These are phyloP conservation scores for Xerus rutilus DNA, from an alignment of 2,797 vertebrate genomes.

Conservation along the genomic window DNA sequence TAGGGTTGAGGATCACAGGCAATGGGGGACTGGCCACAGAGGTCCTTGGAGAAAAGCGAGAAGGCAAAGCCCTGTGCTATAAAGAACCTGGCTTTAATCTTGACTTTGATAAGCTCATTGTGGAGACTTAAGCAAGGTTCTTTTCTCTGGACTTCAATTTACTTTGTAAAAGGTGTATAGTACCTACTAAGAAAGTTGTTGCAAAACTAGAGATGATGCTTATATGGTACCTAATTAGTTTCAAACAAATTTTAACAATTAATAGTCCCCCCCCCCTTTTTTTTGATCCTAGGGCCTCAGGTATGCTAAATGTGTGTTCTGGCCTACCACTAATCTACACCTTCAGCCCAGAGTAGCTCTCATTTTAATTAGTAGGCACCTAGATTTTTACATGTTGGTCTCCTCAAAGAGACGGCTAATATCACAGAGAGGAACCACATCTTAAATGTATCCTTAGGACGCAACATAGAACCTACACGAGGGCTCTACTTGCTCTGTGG, in stretches of 20 bases:
- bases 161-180: conserved; percentile 1
- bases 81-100: not conserved
- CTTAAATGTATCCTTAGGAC: not conserved
- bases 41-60: not conserved
- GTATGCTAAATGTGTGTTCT: not conserved
- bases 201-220: conserved; percentile 7
- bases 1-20: not conserved
- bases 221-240: not conserved
- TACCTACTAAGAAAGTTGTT: conserved; percentile 27
- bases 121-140: not conserved
- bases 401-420: not conserved
- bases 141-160: not conserved
- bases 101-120: not conserved
- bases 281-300: not conserved
- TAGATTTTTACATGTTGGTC: not conserved
- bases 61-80: not conserved
- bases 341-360: not conserved
- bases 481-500: not conserved
- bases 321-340: not conserved
- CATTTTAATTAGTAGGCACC: conserved; percentile 16
- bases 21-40: not conserved
- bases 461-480: not conserved
- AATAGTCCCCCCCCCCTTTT: not conserved
- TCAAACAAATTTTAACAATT: conserved; percentile 40
- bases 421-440: not conserved